phyloP scores from a whole-genome alignment of 2,797 vertebrate species.

The Eupleurogrammus muticus region DNA sequence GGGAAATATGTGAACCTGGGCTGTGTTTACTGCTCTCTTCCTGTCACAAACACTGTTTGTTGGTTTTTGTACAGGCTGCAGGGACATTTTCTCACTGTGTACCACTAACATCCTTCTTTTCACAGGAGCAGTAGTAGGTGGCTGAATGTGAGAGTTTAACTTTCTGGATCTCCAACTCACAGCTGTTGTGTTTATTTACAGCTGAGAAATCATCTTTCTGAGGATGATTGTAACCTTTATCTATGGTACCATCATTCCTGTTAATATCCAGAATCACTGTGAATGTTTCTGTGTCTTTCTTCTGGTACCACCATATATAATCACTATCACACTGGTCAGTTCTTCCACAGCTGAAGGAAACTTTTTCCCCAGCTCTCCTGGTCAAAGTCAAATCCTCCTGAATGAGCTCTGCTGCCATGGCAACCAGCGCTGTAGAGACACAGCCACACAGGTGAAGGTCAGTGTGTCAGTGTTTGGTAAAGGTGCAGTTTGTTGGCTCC shows the following conservation, averaged over 20 bases:
- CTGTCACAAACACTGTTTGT: conserved; percentile 6
- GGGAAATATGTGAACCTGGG: conserved; percentile 8
- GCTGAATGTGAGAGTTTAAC: conserved; percentile 18
- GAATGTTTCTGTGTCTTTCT: conserved; percentile 33
- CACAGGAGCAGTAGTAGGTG: conserved; percentile 32
- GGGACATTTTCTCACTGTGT: conserved; percentile 27
- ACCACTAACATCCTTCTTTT: fast-evolving
- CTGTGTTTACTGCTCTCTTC: conserved; percentile 24
- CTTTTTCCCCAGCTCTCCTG: neutral
- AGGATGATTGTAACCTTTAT: neutral
- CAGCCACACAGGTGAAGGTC: conserved; percentile 31
- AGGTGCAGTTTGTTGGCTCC: conserved; percentile 19
- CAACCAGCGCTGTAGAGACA: conserved; percentile 33
- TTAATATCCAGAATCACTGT: neutral
- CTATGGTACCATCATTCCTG: fast-evolving
- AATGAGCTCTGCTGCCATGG: conserved; percentile 31
- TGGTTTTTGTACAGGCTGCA: conserved; percentile 45
- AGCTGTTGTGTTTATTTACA: neutral
- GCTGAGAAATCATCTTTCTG: conserved; percentile 26
- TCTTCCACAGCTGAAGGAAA: conserved; percentile 30
- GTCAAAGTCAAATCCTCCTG: conserved; percentile 32
- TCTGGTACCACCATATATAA: conserved; percentile 15
- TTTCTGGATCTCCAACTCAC: conserved; percentile 2
- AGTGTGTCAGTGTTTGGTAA: neutral
- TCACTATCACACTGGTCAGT: neutral